phyloP scores from a whole-genome alignment of 2,888 invertebrate species.

The Calephelis perditalis region DNA sequence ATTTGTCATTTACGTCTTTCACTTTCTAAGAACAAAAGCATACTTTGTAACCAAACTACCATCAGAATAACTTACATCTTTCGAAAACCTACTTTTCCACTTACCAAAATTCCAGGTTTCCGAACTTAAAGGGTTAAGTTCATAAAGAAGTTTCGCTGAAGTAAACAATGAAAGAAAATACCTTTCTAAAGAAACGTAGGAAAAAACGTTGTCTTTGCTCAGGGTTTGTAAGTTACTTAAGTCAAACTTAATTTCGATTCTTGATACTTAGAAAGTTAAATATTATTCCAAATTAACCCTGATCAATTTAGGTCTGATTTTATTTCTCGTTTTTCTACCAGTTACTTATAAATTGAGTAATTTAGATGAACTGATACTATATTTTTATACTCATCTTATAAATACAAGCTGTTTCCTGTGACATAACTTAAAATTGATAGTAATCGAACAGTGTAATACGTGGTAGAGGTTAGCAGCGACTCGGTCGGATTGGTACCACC shows the following conservation, averaged over 20 bases:
- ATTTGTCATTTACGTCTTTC: not conserved
- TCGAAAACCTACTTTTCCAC: not conserved
- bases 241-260: slow-evolving; percentile 1
- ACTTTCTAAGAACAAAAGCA: not conserved
- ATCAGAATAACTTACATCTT: not conserved
- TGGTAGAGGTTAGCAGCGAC: too few relatives aligned
- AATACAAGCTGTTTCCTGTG: too few relatives aligned
- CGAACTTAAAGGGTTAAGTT: slow-evolving; percentile 7
- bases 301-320: not conserved
- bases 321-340: not conserved
- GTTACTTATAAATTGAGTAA: too few relatives aligned
- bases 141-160: not conserved
- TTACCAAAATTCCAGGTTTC: not conserved
- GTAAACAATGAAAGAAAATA: slow-evolving; percentile 8
- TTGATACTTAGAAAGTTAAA: slow-evolving; percentile 6
- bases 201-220: slow-evolving; percentile 8
- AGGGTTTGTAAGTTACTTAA: slow-evolving; percentile 4
- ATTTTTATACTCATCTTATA: too few relatives aligned
- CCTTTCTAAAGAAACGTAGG: slow-evolving; percentile 1
- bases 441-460: too few relatives aligned
- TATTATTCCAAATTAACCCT: not conserved
- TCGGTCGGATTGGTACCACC: too few relatives aligned
- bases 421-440: too few relatives aligned
- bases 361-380: too few relatives aligned
- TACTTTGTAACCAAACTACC: not conserved